Base-by-base conservation (phyloP, 2,797 vertebrate species). In the Bradypus variegatus region DNA sequence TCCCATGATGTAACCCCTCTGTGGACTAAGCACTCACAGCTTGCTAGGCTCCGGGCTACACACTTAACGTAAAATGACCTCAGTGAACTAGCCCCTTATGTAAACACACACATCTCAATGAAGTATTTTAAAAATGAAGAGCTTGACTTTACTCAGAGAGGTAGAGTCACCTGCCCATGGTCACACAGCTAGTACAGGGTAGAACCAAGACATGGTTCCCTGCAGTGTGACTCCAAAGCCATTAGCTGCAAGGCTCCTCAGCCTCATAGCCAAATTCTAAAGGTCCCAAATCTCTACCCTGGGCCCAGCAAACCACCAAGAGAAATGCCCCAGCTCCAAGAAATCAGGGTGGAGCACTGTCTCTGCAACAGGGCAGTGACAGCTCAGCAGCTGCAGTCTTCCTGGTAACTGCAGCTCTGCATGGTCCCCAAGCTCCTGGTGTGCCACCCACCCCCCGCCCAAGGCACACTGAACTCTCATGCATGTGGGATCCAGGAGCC, bases 101-200 rank as follows among this genome's bases (percentile, higher is more conserved):
- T 3, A 23, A 6, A 23, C n/a, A 70, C 67, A 38, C 21, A 70
- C 16, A 21, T 18, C 19, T 86, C 80, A 48, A 9, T n/a, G 18
- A 94, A 9, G n/a, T 64, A 86, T 70, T 86, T 45, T 50, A 65
- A 93, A 92, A 83, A 92, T 12, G 53, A 85, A 83, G 33, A 67
- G 48, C 78, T 76, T 10, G 23, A 91, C 84, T n/a, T n/a, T n/a
- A 67, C 65, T 79, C 83, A 80, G 48, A 58, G 76, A 53, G 36
- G 16, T 77, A 50, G 90, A 78, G 86, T 91, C n/a, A 90, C 72
- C 33, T 38, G 23, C 23, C 62, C 72, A 81, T 13, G 25, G 45
- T 69, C 81, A 87, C 15, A 14, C 2, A 60, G 77, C 58, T 80
- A 78, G n/a, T 6, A 38, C 0, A 67, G 33, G 36, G 45, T 13